Base-by-base conservation (phyloP, 2,113 vertebrate species). In the Peromyscus maniculatus region DNA sequence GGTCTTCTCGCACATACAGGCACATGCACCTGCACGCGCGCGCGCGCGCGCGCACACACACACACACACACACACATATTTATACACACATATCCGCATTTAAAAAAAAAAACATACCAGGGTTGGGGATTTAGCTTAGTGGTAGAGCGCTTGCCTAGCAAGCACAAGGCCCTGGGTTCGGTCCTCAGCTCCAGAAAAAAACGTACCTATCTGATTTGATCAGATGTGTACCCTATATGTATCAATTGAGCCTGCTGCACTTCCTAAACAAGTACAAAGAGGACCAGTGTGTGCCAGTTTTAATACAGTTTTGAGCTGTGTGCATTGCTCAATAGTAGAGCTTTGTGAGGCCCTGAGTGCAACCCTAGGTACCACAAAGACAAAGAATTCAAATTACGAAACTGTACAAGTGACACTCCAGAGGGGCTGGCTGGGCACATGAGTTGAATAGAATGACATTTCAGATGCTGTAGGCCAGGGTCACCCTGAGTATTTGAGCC, bases 41-140 rank as follows among this genome's bases (percentile, higher is more conserved):
- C 6, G 6, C 2, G 7, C 5, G 39, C 2, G 8, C 5, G 7
- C 17, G 19, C 16, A n/a, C 36, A n/a, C 16, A 33, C 2, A 17
- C 5, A 19, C 36, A n/a, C 16, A 11, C 26, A 15, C 43, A 49
- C 43, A 49, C 43, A 46, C 11, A 75, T 4, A 75, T 28, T 16
- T 67, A 67, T 31, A 67, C 66, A 33, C 31, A 69, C 15, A 69
- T 33, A 69, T 69, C 67, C 31, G 16, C 67, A 69, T 69, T 52
- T 5, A 33, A 28, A 75, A 26, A 43, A 75, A 11, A 8, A 75
- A 43, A 43, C 3, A 43, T 43, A 43, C 3, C 43, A 3, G 43
- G 3, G 43, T 43, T 43, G 43, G 43, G 43, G 43, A 43, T 43
- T 43, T 43, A 43, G 43, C 43, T 43, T 3, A 43, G 43, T 43